phyloP scores from a whole-genome alignment of 2,888 invertebrate genomes.

The Omphaloscelis lunosa region DNA sequence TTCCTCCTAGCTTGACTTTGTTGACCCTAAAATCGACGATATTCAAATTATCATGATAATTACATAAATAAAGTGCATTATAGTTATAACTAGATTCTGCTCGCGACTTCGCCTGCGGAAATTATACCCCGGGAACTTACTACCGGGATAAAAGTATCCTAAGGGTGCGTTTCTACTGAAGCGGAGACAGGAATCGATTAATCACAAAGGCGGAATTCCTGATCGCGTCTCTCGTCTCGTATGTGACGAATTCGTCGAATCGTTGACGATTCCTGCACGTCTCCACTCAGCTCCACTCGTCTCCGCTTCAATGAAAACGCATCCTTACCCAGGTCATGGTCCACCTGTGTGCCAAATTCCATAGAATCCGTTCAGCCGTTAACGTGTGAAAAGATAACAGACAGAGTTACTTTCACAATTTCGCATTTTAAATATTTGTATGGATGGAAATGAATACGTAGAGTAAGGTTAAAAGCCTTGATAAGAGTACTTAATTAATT shows the following conservation, averaged over 20 bases:
- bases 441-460: not conserved
- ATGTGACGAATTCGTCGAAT: too few relatives aligned
- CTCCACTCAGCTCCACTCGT: too few relatives aligned
- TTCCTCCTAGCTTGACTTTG: slow-evolving; percentile 99
- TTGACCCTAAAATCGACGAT: slow-evolving; percentile 92
- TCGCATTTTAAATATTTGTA: not conserved
- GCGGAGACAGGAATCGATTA: too few relatives aligned
- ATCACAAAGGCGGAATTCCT: too few relatives aligned
- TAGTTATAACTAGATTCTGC: not conserved
- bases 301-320: too few relatives aligned
- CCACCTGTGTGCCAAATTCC: not conserved
- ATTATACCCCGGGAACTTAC: not conserved
- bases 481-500: not conserved
- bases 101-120: not conserved
- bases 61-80: not conserved
- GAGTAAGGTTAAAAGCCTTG: slow-evolving; percentile 76
- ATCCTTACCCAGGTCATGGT: not conserved
- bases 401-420: not conserved
- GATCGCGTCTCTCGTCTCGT: too few relatives aligned
- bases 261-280: too few relatives aligned
- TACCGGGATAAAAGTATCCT: not conserved
- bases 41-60: slow-evolving; percentile 90
- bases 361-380: not conserved
- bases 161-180: too few relatives aligned
- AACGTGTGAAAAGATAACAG: not conserved